A percentile compares a stretch with the other conserved stretches of the same genome.
Conservation (phyloP, 2,113 vertebrate genomes). For the Grammomys surdaster region DNA sequence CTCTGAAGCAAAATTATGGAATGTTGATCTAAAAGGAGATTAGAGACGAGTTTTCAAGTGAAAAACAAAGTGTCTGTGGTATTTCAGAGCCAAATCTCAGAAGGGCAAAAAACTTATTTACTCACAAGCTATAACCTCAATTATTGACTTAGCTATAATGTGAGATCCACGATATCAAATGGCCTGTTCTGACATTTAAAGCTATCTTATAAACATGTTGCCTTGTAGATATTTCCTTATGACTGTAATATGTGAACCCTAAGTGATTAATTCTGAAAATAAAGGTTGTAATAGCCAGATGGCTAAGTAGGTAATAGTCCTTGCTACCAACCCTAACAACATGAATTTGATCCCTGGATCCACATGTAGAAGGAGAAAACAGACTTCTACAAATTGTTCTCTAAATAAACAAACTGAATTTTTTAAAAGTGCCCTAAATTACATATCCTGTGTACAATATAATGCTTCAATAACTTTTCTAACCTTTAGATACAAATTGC, state of each 20-base stretch:
- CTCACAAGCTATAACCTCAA: constrained; percentile 9
- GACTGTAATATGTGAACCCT: neutral
- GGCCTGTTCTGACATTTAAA: constrained; percentile 40
- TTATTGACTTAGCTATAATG: constrained; percentile 26
- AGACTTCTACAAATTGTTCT: neutral
- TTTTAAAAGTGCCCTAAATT: neutral
- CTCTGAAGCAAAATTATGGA: constrained; percentile 41
- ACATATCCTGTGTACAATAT: neutral
- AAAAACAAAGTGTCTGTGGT: constrained; percentile 25
- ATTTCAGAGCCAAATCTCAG: constrained; percentile 28
- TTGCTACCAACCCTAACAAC: neutral
- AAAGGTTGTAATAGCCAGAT: neutral
- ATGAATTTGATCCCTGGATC: neutral
- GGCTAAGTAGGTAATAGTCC: neutral
- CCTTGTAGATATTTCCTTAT: constrained; percentile 35
- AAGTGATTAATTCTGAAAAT: constrained; percentile 53
- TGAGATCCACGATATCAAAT: constrained; percentile 24
- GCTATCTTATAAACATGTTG: constrained; percentile 41
- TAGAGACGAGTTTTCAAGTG: neutral
- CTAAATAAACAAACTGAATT: neutral
- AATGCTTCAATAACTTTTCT: neutral
- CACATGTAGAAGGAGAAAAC: neutral
- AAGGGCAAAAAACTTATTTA: constrained; percentile 30
- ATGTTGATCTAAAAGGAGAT: constrained; percentile 26
- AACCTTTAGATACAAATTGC: neutral